phyloP scores from a whole-genome alignment of 2,113 vertebrate species.

The Anoura caudifer region DNA sequence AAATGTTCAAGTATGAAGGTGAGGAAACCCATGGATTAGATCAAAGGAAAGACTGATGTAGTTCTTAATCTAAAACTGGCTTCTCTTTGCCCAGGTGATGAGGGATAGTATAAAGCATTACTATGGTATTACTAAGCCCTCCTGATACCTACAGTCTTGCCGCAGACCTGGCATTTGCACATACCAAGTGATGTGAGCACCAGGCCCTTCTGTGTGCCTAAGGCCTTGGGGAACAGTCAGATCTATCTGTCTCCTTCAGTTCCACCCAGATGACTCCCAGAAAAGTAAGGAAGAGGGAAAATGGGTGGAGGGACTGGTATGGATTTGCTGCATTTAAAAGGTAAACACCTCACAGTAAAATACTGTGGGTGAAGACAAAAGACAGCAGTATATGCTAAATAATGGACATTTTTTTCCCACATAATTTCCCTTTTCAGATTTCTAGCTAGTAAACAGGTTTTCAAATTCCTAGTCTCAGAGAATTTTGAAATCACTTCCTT shows the following conservation, averaged over 20 bases:
- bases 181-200: not conserved
- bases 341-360: not conserved
- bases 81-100: not conserved
- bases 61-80: not conserved
- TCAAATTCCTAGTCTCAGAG: not conserved
- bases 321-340: not conserved
- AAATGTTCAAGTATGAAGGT: not conserved
- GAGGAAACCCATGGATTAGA: not conserved
- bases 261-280: not conserved
- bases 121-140: not conserved
- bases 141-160: not conserved
- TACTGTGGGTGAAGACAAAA: no score
- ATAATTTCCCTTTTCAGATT: not conserved
- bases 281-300: not conserved
- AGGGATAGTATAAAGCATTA: not conserved
- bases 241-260: not conserved
- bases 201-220: accelerated
- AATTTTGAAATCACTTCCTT: not conserved
- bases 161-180: no score
- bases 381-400: not conserved
- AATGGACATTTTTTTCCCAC: not conserved
- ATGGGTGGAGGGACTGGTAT: not conserved
- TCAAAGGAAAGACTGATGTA: not conserved
- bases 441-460: not conserved
- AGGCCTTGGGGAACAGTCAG: not conserved